phyloP scores from a whole-genome alignment of 2,113 vertebrate genomes.

The Chionodraco myersi region DNA sequence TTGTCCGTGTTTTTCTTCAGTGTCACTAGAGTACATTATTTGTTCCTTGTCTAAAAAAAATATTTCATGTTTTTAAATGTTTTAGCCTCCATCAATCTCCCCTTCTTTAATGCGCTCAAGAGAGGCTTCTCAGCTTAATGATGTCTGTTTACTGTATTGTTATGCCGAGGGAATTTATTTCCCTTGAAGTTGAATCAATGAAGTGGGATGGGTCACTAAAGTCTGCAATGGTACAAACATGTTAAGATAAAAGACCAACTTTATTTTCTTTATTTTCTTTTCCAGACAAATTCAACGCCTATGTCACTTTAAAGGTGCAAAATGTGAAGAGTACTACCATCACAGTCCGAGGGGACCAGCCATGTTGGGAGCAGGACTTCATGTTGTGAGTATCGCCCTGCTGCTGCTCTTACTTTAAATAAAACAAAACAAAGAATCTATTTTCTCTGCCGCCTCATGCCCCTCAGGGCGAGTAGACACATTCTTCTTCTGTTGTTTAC shows the following conservation, averaged over 20 bases:
- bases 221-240: background rate
- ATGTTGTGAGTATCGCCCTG: constrained; percentile 94
- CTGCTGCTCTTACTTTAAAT: background rate
- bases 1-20: background rate
- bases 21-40: background rate
- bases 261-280: constrained; percentile 4
- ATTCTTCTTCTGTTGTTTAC: too few relatives aligned
- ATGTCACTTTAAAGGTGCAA: constrained; percentile 96
- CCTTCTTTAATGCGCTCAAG: background rate
- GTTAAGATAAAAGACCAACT: background rate
- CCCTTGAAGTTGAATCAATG: background rate
- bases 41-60: constrained; percentile 5
- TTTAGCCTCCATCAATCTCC: background rate
- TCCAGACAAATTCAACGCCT: constrained; percentile 95
- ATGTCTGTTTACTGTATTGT: background rate
- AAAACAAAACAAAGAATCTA: too few relatives aligned
- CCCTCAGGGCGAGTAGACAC: too few relatives aligned
- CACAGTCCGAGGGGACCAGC: constrained; percentile 91
- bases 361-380: constrained; percentile 97
- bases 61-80: background rate
- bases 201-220: background rate
- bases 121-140: constrained; percentile 1
- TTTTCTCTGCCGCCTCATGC: too few relatives aligned
- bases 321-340: constrained; percentile 97
- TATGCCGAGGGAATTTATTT: constrained; percentile 4